A percentile compares a stretch with the other conserved stretches of the same genome.
These are phyloP conservation scores for Centruroides sculpturatus DNA, from an alignment of 1,140 invertebrate genomes.

Conservation along the genomic window DNA sequence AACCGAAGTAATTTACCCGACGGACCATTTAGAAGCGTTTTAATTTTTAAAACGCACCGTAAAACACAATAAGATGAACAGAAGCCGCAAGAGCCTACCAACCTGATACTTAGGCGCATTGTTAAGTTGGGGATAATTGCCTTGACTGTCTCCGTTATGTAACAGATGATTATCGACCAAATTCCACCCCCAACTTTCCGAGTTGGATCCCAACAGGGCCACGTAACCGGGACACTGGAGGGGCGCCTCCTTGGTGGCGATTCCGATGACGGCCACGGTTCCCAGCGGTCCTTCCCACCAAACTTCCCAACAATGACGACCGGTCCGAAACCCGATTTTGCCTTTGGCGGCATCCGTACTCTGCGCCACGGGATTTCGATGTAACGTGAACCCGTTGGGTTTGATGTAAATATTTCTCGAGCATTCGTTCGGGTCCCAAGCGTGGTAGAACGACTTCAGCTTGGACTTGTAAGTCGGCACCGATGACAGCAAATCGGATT, in stretches of 20 bases:
- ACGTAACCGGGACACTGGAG: constrained; percentile 85
- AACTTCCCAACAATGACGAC: constrained; percentile 94
- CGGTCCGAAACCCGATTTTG: constrained; percentile 82
- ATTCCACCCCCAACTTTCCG: constrained; percentile 99
- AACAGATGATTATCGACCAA: constrained; percentile 92
- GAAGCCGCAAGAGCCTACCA: not conserved
- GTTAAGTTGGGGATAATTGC: constrained; percentile 87
- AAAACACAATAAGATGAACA: too few species aligned
- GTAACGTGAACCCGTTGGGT: constrained; percentile 91
- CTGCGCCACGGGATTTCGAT: constrained; percentile 95
- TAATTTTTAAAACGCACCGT: too few species aligned
- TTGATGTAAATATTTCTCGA: constrained; percentile 95
- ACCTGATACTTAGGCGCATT: constrained; percentile 98
- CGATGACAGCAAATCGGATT: constrained; percentile 78
- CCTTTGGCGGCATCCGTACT: constrained; percentile 92
- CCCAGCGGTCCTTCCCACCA: constrained; percentile 97
- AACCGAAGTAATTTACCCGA: too few species aligned
- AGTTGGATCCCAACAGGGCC: constrained; percentile 81
- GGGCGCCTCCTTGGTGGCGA: constrained; percentile 86
- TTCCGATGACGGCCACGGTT: constrained; percentile 85
- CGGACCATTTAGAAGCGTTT: too few species aligned
- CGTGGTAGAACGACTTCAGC: constrained; percentile 81
- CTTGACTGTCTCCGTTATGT: constrained; percentile 91
- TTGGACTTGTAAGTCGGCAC: constrained; percentile 86
- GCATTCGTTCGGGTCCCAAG: constrained; percentile 95